Base-by-base conservation (phyloP, 2,797 vertebrate species). In the Sciaenops ocellatus region DNA sequence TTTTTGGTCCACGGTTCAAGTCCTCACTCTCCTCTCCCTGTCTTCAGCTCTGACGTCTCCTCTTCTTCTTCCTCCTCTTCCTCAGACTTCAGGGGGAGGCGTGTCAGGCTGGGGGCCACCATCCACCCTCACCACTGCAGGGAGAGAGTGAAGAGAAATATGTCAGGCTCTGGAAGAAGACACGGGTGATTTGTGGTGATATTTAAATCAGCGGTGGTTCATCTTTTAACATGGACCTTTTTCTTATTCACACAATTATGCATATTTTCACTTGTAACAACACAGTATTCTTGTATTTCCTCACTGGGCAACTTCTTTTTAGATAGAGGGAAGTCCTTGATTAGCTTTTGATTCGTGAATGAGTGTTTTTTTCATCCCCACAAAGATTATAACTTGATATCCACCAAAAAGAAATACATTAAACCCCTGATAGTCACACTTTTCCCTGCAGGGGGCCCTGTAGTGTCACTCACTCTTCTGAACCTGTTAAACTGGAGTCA, bases 91-190 rank as follows among this genome's bases (percentile, higher is more conserved):
- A 86, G 93, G 47, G 89, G 90, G 2, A 94, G 95, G 87, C 88
- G 93, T 91, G 85, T 92, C 95, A 12, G 93, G 73, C 80, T 96
- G 96, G 10, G 94, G 93, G 30, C 84, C 94, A 1, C 96, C 96
- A 0, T 99, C 97, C 51, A 96, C 96, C 85, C 97, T 96, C 87
- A 98, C 96, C 3, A 94, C 96, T 98, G 93, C 12, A 42, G 76
- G 76, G 72, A 82, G 22, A 78, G 80, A 80, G 80, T n/a, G 46
- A 60, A 66, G 28, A 80, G 46, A 78, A 65, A 81, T 6, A 62
- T 17, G 41, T 90, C 59, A 91, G 48, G n/a, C 5, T 68, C 4
- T 3, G 48, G 17, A 17, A 54, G 41, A 30, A 16, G 52, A 63
- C 20, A n/a, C 48, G 34, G n/a, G 42, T 66, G 34, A 64, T 74